phyloP scores from a whole-genome alignment of 2,113 vertebrate species.

The Pelusios castaneus region DNA sequence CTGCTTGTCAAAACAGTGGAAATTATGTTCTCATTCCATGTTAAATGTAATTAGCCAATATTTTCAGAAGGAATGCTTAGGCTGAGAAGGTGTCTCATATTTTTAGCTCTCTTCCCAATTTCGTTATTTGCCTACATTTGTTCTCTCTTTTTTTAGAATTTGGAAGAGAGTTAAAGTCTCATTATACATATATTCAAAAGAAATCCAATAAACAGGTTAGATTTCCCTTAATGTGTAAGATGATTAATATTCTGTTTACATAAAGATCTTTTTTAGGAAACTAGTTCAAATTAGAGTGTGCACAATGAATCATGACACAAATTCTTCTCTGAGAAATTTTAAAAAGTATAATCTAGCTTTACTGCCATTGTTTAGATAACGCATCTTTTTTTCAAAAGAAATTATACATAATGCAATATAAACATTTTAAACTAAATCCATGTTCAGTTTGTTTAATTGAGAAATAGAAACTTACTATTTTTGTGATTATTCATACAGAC shows the following conservation, averaged over 20 bases:
- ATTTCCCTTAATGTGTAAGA: background rate
- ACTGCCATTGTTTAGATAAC: background rate
- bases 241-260: background rate
- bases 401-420: background rate
- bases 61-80: conserved; percentile 32
- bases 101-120: conserved; percentile 35
- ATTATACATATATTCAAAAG: background rate
- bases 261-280: background rate
- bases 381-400: background rate
- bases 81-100: conserved; percentile 1
- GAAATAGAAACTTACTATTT: background rate
- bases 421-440: background rate
- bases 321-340: background rate
- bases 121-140: conserved; percentile 34
- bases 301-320: background rate
- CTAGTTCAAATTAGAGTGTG: background rate
- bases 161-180: conserved; percentile 1
- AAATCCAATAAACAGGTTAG: conserved; percentile 1
- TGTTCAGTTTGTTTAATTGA: background rate
- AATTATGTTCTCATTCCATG: conserved; percentile 66
- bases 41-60: conserved; percentile 72
- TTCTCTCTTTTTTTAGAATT: conserved; percentile 5
- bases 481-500: background rate
- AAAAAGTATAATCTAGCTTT: background rate
- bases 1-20: conserved; percentile 74